These are phyloP conservation scores for Rhegmatorhina hoffmannsi DNA, from an alignment of 2,113 vertebrate species.

Conservation along the genomic window DNA sequence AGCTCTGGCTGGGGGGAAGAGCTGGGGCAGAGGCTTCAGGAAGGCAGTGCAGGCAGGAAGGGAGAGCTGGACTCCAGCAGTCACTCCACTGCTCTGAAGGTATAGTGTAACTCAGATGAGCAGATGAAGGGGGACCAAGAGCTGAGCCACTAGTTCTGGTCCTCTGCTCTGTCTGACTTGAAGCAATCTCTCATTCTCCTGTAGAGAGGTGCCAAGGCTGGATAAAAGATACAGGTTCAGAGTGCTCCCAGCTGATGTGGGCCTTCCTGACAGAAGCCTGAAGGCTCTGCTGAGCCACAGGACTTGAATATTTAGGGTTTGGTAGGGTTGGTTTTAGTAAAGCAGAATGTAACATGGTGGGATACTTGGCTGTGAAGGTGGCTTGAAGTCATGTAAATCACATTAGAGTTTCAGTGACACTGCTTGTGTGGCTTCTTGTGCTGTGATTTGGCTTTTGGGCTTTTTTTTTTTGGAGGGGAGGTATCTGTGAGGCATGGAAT, in stretches of 20 bases:
- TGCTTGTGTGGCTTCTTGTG: neutral
- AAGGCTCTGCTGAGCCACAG: neutral
- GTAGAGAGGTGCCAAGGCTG: neutral
- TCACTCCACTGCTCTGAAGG: neutral
- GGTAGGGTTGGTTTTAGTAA: neutral
- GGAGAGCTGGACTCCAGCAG: neutral
- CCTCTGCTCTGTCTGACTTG: neutral
- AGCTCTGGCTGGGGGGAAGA: neutral
- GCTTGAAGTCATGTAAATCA: neutral
- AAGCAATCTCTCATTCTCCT: neutral
- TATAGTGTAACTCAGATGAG: neutral
- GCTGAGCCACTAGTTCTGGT: neutral
- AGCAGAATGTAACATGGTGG: neutral
- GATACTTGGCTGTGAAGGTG: neutral
- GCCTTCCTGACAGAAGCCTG: neutral
- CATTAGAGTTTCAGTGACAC: neutral
- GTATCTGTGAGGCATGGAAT: neutral
- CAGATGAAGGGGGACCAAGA: no score
- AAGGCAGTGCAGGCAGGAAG: neutral
- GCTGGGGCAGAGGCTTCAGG: neutral
- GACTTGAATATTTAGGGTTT: neutral
- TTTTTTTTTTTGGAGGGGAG: rapidly evolving
- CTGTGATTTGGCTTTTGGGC: neutral
- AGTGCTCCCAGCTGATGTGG: neutral
- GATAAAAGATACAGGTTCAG: neutral